Base-by-base conservation (phyloP, 2,888 invertebrate genomes). In the Polyommatus icarus region DNA sequence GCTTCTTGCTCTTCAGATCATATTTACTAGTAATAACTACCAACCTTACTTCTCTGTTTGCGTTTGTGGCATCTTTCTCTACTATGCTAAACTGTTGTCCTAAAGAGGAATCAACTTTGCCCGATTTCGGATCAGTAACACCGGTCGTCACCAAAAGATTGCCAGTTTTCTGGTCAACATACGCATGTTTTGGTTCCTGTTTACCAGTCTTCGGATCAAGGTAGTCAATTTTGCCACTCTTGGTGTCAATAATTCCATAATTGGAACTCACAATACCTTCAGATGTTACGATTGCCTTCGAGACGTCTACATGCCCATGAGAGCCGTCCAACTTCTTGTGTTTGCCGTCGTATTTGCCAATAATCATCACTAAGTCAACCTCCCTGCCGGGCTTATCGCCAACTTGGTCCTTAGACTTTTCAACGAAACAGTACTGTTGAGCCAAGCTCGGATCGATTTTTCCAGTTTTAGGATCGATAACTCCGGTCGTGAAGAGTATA, bases 81-180 rank as follows among this genome's bases (percentile, higher is more conserved):
- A 95, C 95, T 75, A 96, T 94, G 82, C 95, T 95, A 79, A 96
- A 95, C 81, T 96, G 94, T 87, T 96, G 96, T 18, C 96, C 96
- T 73, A 96, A 89, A 0, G 95, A 94, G 18, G 96, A 94, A 86
- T 96, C 96, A 0, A 95, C 88, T 85, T 96, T 96, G 1, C 96
- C 96, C 0, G 96, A 96, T 82, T 94, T 95, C 0, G 96, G 96
- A 87, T 96, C 96, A 2, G 94, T 84, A 4, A 96, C 95, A 32
- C 95, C 96, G 15, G 95, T 95, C 2, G 95, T 94, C 12, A 96
- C 91, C 32, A 96, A 93, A 78, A 96, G 90, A 82, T 96, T 96
- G 20, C 96, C 96, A 10, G 96, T 96, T 84, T 95, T 95, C n/a
- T 95, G 94, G 84, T 96, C 96, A n/a, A 96, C 93, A 83, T 96